These are phyloP conservation scores for Tubulanus polymorphus DNA, from an alignment of 2,888 invertebrate genomes.

Conservation along the genomic window DNA sequence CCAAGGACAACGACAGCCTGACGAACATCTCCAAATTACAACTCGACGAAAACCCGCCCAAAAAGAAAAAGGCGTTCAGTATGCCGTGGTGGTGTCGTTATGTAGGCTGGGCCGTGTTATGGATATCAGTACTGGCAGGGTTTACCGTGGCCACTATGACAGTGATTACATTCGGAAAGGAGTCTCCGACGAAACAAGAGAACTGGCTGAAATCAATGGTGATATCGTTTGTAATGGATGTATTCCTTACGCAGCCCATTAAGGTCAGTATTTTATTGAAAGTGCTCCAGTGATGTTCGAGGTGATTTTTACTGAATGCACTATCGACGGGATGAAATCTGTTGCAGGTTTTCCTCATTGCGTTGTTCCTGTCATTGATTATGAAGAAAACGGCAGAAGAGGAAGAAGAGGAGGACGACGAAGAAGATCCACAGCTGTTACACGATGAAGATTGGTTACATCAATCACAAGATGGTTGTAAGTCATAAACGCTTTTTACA, in stretches of 20 bases:
- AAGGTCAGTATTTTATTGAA: constrained; percentile 43
- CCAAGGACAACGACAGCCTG: not conserved
- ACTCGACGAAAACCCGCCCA: constrained; percentile 9
- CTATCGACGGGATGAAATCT: not conserved
- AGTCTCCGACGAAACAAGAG: constrained; percentile 51
- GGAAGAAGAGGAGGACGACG: constrained; percentile 47
- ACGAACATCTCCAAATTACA: no score
- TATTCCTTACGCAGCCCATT: constrained; percentile 56
- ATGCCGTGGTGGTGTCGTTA: constrained; percentile 49
- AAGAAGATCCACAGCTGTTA: constrained; percentile 39
- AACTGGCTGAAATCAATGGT: constrained; percentile 57
- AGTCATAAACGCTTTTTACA: no score
- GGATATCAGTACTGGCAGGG: constrained; percentile 45
- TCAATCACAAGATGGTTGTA: constrained; percentile 9
- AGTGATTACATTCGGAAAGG: constrained; percentile 55
- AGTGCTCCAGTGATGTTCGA: not conserved
- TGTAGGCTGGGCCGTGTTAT: constrained; percentile 54
- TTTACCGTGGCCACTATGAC: constrained; percentile 55
- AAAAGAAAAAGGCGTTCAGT: constrained; percentile 38
- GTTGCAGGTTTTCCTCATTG: constrained; percentile 45
- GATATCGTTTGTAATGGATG: constrained; percentile 54
- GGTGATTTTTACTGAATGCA: not conserved
- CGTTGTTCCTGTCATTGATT: constrained; percentile 48
- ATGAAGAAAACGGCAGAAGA: constrained; percentile 45
- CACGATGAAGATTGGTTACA: constrained; percentile 50